Evolutionary conservation across 2,888 invertebrate genomes (phyloP), one percentile per base, ranked within the genome.

Genomic region (Temnothorax unifasciatus): DNA sequence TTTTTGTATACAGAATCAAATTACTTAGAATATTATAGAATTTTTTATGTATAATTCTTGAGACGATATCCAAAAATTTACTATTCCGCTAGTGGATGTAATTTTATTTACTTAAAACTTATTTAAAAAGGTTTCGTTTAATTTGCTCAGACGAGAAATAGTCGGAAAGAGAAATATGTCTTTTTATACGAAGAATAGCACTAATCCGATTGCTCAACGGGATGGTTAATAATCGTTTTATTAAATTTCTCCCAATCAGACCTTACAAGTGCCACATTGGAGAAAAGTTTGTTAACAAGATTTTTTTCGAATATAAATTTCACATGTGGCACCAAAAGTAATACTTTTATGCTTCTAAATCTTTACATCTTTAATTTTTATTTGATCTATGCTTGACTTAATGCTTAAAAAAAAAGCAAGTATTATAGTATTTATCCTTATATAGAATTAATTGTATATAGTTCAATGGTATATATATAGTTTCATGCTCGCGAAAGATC

Each of bases 181-280:
- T 86, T 89, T 34, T 74, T 88, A 83, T 81, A 81, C 64, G 84
- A 89, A 83, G 85, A 29, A 29, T 44, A 64, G 50, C 15, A 29
- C 54, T 86, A 88, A 89, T 76, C n/a, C 76, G 79, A 85, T 88
- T 88, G 41, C 18, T 54, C 68, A 41, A n/a, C n/a, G 13, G 5
- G 15, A n/a, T 52, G 11, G 54, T 89, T 61, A 59, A 71, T 83
- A 86, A 84, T 90, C 76, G 52, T 82, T 75, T 90, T 89, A 89
- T 90, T 84, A 77, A 89, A 88, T 86, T 89, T 85, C 75, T 64
- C 34, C 34, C 71, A 68, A 52, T 34, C 79, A 63, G 86, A 85
- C 25, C 50, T 76, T 50, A 76, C 25, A 41, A 76, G 52, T 41
- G 25, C 34, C 47, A 63, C 84, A 73, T 86, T 69, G 52, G 15